Base-by-base conservation (phyloP, 2,113 vertebrate species). In the Budorcas taxicolor region DNA sequence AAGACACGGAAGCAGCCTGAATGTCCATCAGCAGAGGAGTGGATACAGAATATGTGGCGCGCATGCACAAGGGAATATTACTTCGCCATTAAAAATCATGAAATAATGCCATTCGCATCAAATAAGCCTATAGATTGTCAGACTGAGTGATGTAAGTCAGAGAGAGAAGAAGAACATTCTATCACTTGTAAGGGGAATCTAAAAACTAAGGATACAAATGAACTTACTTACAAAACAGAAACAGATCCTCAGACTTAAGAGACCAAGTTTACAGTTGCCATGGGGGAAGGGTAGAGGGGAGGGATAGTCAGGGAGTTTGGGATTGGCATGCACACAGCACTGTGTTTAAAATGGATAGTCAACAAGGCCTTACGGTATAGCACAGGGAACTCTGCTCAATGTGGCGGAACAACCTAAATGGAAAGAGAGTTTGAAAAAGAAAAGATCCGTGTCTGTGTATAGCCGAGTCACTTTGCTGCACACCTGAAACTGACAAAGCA, bases 401-500 rank as follows among this genome's bases (percentile, higher is more conserved):
- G 14, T 7, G 6, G 19, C 27, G 23, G 0, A 27, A 43, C 40
- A 43, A 4, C 71, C 23, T 43, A 27, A 76, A 76, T 27, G 40
- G 40, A 4, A 76, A 43, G 15, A 7, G 23, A 76, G 23, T 43
- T 43, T 27, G 23, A 27, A 27, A 43, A 43, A 76, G 71, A 76
- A 7, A 3, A 43, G 71, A 27, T 4, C 25, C 23, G 0, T 7
- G 6, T 7, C 0, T 14, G 40, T 43, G 23, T 27, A 2, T 43
- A 14, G 27, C 71, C 23, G 7, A 27, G 27, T 4, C 71, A 43
- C 71, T 27, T 14, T 15, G 71, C 71, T 76, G 40, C 0, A 27
- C 12, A 14, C 71, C 40, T 14, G 23, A 76, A 43, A 76, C 21
- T 43, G 6, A 14, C 6, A 43, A 25, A 76, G 14, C 71, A 19